These are phyloP conservation scores for Lynx canadensis DNA, from an alignment of 2,113 vertebrate genomes.

Conservation along the genomic window DNA sequence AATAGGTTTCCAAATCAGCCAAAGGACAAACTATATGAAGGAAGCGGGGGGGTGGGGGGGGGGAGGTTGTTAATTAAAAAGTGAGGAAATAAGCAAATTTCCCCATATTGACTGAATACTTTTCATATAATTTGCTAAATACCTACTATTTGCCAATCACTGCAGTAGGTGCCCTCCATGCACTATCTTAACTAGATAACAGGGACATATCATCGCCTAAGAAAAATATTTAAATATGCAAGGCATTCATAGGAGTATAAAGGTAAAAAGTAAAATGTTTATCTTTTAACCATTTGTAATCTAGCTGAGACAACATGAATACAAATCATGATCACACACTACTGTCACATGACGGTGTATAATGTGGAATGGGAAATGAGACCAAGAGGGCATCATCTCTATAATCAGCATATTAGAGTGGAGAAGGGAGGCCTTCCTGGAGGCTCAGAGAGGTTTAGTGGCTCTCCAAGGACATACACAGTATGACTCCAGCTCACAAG, in stretches of 20 bases:
- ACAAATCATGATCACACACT: background rate
- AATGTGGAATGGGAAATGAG: background rate
- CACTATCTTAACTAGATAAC: background rate
- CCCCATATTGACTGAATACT: background rate
- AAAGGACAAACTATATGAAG: slow-evolving; percentile 1
- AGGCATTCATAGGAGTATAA: background rate
- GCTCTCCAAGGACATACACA: background rate
- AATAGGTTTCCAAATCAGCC: background rate
- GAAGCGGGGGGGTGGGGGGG: too few relatives aligned
- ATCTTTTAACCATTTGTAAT: background rate
- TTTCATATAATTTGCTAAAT: background rate
- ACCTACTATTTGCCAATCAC: background rate
- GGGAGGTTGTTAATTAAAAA: background rate
- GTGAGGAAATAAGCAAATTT: background rate
- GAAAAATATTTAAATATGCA: background rate
- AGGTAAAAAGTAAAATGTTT: background rate
- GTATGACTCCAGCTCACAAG: background rate
- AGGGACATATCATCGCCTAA: background rate
- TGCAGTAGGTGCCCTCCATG: background rate
- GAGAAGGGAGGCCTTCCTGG: background rate
- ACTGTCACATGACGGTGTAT: background rate
- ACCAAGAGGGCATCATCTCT: background rate
- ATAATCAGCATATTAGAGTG: background rate
- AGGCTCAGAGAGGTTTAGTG: background rate
- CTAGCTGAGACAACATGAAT: background rate